A percentile compares a stretch with the other conserved stretches of the same genome.
These are phyloP conservation scores for Oncopodura yosiiana DNA, from an alignment of 1,140 invertebrate genomes.

Conservation along the genomic window DNA sequence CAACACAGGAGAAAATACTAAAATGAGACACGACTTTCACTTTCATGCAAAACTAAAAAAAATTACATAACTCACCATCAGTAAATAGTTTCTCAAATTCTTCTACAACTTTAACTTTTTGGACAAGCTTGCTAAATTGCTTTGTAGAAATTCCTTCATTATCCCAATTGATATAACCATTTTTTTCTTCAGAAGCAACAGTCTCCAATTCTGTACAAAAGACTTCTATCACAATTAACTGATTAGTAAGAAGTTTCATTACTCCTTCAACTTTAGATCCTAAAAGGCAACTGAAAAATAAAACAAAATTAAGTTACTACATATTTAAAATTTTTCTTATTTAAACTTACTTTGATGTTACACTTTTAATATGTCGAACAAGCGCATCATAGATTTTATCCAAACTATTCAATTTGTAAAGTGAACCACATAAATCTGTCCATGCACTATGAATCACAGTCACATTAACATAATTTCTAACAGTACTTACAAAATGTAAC, in stretches of 20 bases:
- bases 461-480: conserved; percentile 29
- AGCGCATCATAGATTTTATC: conserved; percentile 29
- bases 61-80: conserved; percentile 10
- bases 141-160: not conserved
- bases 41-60: not conserved
- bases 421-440: conserved; percentile 19
- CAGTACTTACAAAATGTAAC: conserved; percentile 29
- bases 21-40: not conserved
- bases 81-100: conserved; percentile 24
- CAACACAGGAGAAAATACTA: not conserved
- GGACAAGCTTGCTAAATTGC: conserved; percentile 13
- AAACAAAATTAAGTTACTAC: not conserved
- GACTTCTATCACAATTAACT: conserved; percentile 23
- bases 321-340: conserved; percentile 2
- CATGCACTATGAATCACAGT: conserved; percentile 28
- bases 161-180: conserved; percentile 17
- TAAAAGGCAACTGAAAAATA: conserved; percentile 21
- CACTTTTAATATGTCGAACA: conserved; percentile 24
- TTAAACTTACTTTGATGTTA: conserved; percentile 26
- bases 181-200: not conserved
- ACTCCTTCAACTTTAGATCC: conserved; percentile 23
- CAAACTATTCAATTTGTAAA: conserved; percentile 23
- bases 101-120: conserved; percentile 10
- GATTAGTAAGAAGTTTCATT: conserved; percentile 23
- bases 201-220: conserved; percentile 21